Base-by-base conservation (phyloP, 2,888 invertebrate genomes). In the Hoplodrina blanda region DNA sequence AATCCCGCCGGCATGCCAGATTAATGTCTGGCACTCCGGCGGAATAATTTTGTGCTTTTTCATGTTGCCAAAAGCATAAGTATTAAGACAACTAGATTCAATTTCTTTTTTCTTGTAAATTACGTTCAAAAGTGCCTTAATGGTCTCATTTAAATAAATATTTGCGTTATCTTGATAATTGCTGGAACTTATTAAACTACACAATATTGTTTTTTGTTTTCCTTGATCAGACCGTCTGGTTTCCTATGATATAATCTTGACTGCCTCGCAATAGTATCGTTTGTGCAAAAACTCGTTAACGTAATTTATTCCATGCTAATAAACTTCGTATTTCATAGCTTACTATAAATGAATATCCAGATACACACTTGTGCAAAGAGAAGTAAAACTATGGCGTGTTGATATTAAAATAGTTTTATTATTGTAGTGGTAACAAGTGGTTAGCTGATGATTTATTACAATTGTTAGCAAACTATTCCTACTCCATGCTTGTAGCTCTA, bases 1-100 rank as follows among this genome's bases (percentile, higher is more conserved):
- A 76, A 75, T 82, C 52, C 54, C 53, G 53, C 6, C 17, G 55
- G 20, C 49, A 46, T 62, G 64, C 57, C 64, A 70, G 55, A 81
- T 62, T 79, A 73, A 76, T 52, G 68, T 41, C 19, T 41, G 62
- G 44, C 44, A 61, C 64, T 53, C 20, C 41, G 15, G 19, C 7
- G 49, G 59, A 72, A 78, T 66, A 62, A 56, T 61, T 41, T 56
- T 33, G 41, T 30, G 17, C 7, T 30, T 54, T 56, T 30, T 56
- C 44, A 37, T 44, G 41, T 41, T 37, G 30, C 78, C 61, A 77
- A 54, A 46, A 50, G 59, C 44, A 52, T 15, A n/a, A 37, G 55
- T n/a, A 46, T 52, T 41, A 41, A 10, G 41, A 11, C 41, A 41
- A 13, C 13, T 41, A 41, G 41, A 41, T 41, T 41, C 41, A 41